phyloP scores from a whole-genome alignment of 1,140 invertebrate species.

The Aradophagus sp. region DNA sequence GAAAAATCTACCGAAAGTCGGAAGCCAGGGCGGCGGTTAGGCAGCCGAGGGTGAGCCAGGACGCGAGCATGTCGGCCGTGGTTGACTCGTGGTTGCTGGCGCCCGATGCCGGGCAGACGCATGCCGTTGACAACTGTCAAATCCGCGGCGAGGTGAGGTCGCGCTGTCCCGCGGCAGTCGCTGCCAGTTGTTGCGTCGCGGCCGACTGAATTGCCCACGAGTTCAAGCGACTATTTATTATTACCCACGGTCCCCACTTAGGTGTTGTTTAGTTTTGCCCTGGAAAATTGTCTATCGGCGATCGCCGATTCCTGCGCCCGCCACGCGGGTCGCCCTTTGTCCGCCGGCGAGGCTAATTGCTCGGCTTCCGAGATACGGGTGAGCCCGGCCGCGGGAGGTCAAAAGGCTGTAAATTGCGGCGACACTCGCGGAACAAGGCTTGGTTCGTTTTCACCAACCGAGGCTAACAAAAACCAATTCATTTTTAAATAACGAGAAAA shows the following conservation, averaged over 20 bases:
- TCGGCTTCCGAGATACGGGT: neutral
- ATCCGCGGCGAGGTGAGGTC: neutral
- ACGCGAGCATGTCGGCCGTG: conserved; percentile 5
- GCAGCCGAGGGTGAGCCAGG: neutral
- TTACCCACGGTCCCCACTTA: conserved; percentile 48
- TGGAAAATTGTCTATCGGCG: conserved; percentile 41
- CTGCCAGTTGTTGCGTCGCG: conserved; percentile 43
- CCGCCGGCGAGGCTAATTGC: neutral
- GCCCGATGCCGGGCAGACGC: conserved; percentile 7
- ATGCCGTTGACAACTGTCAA: too few relatives aligned
- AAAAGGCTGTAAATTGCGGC: too few relatives aligned
- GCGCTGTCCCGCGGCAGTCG: conserved; percentile 26
- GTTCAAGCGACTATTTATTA: conserved; percentile 57
- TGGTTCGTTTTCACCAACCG: too few relatives aligned
- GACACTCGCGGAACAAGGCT: too few relatives aligned
- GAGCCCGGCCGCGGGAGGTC: too few relatives aligned
- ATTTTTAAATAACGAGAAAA: too few relatives aligned
- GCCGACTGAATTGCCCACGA: conserved; percentile 46
- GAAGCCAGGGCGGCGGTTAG: conserved; percentile 3
- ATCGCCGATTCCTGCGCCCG: conserved; percentile 22
- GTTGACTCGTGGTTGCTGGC: conserved; percentile 16
- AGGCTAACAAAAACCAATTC: too few relatives aligned
- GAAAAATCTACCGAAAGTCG: conserved; percentile 16
- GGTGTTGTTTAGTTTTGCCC: conserved; percentile 38
- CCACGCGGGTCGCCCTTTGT: neutral